Evolutionary conservation across 2,888 invertebrate genomes (phyloP).

Genomic region (Tenthredo mesomela): DNA sequence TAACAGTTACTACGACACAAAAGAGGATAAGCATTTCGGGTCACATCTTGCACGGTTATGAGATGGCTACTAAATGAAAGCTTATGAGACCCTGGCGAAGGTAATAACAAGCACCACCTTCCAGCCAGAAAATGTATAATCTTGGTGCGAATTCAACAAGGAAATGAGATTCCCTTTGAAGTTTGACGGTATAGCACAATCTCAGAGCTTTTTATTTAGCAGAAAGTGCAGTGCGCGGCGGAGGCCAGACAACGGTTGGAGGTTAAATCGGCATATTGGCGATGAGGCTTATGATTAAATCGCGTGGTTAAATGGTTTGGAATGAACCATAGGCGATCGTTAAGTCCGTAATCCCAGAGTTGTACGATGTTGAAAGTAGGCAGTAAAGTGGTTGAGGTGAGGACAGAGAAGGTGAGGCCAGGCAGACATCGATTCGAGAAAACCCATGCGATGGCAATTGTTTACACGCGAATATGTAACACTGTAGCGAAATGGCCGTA

Average conservation of each 20-base stretch:
- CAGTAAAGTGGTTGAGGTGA: constrained; percentile 8
- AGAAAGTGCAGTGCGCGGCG: not conserved
- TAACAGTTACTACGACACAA: not conserved
- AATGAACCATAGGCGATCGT: constrained; percentile 4
- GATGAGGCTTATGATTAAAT: not conserved
- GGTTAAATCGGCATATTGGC: not conserved
- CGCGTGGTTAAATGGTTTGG: constrained; percentile 18
- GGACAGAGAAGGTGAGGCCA: constrained; percentile 29
- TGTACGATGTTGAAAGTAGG: not conserved
- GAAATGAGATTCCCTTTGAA: not conserved
- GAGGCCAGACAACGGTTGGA: not conserved
- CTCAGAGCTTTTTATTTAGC: not conserved
- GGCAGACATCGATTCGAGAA: constrained; percentile 41
- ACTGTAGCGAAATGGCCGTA: constrained; percentile 21
- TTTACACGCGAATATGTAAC: constrained; percentile 45
- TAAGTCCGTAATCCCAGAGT: not conserved
- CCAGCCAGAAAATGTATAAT: no score
- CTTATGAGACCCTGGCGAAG: not conserved
- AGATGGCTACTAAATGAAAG: not conserved
- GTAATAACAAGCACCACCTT: not conserved
- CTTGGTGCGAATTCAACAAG: no score
- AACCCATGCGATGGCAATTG: constrained; percentile 45
- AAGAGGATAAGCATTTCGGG: not conserved
- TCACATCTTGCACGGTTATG: not conserved
- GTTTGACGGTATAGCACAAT: not conserved